A percentile compares a stretch with the other conserved stretches of the same genome.
Conservation (phyloP, 1,140 invertebrate genomes). For the Megalopta genalis region DNA sequence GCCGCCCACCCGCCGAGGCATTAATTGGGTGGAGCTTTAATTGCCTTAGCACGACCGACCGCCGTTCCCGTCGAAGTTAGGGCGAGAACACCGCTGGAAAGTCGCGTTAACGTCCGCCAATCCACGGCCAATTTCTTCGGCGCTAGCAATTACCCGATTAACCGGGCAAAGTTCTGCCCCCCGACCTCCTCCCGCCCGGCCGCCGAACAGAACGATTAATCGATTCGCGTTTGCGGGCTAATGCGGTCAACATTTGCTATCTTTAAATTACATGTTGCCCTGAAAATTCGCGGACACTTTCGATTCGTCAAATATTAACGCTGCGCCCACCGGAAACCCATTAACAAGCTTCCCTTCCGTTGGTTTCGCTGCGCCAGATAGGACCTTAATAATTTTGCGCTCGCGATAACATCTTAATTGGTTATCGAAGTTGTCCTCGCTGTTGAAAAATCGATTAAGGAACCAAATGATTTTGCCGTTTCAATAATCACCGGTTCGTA, state of each 20-base stretch:
- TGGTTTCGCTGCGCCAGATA: no score
- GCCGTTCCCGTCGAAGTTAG: slow-evolving; percentile 32
- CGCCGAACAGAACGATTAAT: background rate
- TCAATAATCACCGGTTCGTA: no score
- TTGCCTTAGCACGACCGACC: slow-evolving; percentile 71
- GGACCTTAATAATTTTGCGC: no score
- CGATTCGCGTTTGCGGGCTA: background rate
- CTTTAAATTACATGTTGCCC: background rate
- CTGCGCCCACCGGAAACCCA: no score
- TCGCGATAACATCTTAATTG: no score
- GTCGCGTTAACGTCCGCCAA: slow-evolving; percentile 29
- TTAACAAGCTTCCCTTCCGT: no score
- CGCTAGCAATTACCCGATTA: slow-evolving; percentile 34
- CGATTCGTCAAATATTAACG: no score
- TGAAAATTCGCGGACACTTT: background rate
- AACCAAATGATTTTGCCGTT: no score
- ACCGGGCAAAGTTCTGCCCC: slow-evolving; percentile 11
- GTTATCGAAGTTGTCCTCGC: no score
- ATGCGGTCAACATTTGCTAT: background rate
- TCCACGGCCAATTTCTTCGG: slow-evolving; percentile 33
- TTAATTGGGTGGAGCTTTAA: slow-evolving; percentile 77
- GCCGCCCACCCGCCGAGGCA: slow-evolving; percentile 56
- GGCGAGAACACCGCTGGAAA: slow-evolving; percentile 22
- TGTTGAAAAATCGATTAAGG: no score
- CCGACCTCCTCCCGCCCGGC: background rate